These are phyloP conservation scores for Girardinus metallicus DNA, from an alignment of 2,797 vertebrate species.

Conservation along the genomic window DNA sequence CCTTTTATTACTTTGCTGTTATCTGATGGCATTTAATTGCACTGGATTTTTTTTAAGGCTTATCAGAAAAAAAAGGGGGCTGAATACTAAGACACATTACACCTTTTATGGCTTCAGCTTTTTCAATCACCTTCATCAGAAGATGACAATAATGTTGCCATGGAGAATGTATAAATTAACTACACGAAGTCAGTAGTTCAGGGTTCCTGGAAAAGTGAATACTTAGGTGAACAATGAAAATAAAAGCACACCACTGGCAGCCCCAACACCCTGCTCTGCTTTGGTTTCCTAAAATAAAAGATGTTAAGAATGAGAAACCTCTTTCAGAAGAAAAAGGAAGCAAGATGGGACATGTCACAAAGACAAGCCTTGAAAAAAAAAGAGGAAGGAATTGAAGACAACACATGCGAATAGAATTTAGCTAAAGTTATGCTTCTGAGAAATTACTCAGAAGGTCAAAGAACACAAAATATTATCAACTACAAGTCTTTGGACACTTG, in stretches of 20 bases:
- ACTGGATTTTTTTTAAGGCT: neutral
- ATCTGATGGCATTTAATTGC: neutral
- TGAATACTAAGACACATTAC: neutral
- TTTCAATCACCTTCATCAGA: neutral
- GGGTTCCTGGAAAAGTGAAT: conserved; percentile 3
- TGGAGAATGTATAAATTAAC: neutral
- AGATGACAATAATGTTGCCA: neutral
- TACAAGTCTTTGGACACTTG: conserved; percentile 11
- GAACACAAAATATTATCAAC: conserved; percentile 31
- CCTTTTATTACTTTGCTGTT: neutral
- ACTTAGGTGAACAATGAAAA: conserved; percentile 40
- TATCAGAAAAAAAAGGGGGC: neutral
- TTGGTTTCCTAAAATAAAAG: conserved; percentile 50
- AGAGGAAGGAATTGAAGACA: conserved; percentile 58
- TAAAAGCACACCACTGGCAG: conserved; percentile 17
- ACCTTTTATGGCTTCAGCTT: neutral
- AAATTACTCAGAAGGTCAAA: conserved; percentile 35
- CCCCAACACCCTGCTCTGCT: conserved; percentile 4
- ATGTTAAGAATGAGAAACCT: conserved; percentile 34
- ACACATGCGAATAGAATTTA: conserved; percentile 49
- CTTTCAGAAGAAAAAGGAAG: conserved; percentile 66
- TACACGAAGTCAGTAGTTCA: neutral
- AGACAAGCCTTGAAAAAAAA: conserved; percentile 36
- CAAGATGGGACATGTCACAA: conserved; percentile 39
- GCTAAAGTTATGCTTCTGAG: conserved; percentile 48